These are phyloP conservation scores for Hyposoter didymator DNA, from an alignment of 2,888 invertebrate species.

Conservation along the genomic window DNA sequence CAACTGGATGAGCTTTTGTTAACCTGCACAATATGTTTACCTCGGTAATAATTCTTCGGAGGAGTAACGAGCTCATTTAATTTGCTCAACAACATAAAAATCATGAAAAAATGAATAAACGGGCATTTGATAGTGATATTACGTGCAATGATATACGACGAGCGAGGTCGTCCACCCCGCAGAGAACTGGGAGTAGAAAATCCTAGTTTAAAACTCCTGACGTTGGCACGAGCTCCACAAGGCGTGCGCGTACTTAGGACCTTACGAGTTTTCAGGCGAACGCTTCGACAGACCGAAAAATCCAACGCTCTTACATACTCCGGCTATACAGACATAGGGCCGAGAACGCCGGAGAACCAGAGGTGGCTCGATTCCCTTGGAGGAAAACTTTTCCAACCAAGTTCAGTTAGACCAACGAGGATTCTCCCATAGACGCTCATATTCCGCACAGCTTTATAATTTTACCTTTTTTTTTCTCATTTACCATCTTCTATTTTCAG, in stretches of 20 bases:
- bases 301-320: constrained; percentile 54
- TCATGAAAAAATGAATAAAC: constrained; percentile 7
- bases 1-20: background rate
- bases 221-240: constrained; percentile 52
- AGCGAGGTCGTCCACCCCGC: background rate
- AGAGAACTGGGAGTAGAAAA: constrained; percentile 11
- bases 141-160: constrained; percentile 49
- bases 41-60: background rate
- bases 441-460: constrained; percentile 38
- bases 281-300: constrained; percentile 64
- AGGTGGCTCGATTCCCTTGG: constrained; percentile 46
- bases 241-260: constrained; percentile 36
- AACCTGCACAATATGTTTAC: background rate
- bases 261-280: constrained; percentile 59
- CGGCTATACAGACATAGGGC: constrained; percentile 35
- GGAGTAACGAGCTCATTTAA: constrained; percentile 5
- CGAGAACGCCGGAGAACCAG: constrained; percentile 2
- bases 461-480: constrained; percentile 22
- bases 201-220: constrained; percentile 59
- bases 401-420: constrained; percentile 43
- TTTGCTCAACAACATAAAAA: background rate
- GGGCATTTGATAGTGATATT: constrained; percentile 34
- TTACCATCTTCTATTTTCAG: background rate
- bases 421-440: constrained; percentile 38
- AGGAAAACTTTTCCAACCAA: constrained; percentile 51